These are phyloP conservation scores for Smutsia temminckii DNA, from an alignment of 2,797 vertebrate genomes.

Conservation along the genomic window DNA sequence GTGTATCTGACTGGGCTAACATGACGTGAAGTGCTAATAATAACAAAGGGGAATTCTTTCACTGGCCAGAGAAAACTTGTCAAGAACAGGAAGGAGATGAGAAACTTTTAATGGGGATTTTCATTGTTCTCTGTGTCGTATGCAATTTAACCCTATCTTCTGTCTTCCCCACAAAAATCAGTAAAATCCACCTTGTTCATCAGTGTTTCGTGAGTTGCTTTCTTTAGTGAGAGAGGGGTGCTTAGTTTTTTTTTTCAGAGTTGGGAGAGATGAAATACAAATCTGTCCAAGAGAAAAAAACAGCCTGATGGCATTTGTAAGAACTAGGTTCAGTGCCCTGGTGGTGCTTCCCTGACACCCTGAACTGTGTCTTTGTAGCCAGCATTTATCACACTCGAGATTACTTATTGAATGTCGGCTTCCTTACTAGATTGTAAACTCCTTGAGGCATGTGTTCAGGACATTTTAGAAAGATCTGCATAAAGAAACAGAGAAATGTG, in stretches of 20 bases:
- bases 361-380: background rate
- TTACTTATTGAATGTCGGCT: background rate
- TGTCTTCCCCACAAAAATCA: background rate
- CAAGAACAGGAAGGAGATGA: background rate
- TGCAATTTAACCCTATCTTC: background rate
- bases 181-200: background rate
- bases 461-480: slow-evolving; percentile 15
- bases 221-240: background rate
- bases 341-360: background rate
- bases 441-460: background rate
- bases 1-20: background rate
- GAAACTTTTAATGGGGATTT: background rate
- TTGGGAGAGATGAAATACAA: background rate
- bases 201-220: background rate
- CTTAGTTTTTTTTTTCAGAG: background rate
- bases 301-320: background rate
- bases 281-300: background rate
- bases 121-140: background rate
- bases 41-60: background rate
- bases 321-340: background rate
- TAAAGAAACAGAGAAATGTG: background rate
- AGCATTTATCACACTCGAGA: background rate
- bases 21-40: background rate
- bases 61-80: background rate
- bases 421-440: background rate